Percentiles rank a stretch among this genome's conserved stretches.
These are phyloP conservation scores for Acanthochromis polyacanthus DNA, from an alignment of 2,113 vertebrate species.

Conservation along the genomic window DNA sequence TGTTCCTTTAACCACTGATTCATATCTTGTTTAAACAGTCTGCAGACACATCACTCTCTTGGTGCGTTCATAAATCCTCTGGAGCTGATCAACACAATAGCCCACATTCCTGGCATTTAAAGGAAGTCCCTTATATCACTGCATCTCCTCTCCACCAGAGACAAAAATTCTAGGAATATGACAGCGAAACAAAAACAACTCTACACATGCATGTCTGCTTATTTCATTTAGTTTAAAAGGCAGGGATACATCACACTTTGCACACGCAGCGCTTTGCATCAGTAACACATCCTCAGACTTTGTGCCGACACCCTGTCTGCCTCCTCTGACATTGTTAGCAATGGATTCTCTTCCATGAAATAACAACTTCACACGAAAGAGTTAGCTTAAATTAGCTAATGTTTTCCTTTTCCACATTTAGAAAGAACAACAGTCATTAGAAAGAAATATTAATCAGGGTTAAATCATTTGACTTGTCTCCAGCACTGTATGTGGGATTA, in stretches of 20 bases:
- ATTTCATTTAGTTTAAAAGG: slow-evolving; percentile 57
- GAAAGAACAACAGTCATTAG: slow-evolving; percentile 31
- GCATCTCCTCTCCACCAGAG: slow-evolving; percentile 66
- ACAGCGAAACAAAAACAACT: slow-evolving; percentile 67
- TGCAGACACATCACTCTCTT: slow-evolving; percentile 77
- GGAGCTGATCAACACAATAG: slow-evolving; percentile 87
- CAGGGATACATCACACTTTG: slow-evolving; percentile 40
- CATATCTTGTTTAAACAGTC: slow-evolving; percentile 89
- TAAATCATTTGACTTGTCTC: slow-evolving; percentile 42
- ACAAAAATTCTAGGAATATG: slow-evolving; percentile 70
- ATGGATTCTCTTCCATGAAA: slow-evolving; percentile 33
- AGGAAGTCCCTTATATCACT: slow-evolving; percentile 76
- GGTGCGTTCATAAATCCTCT: slow-evolving; percentile 84
- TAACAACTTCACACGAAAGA: slow-evolving; percentile 21
- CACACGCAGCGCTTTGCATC: slow-evolving; percentile 20
- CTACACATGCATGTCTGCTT: slow-evolving; percentile 42
- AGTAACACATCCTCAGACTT: slow-evolving; percentile 31
- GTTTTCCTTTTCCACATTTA: slow-evolving; percentile 44
- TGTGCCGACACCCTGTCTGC: slow-evolving; percentile 27
- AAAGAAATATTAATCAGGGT: slow-evolving; percentile 40
- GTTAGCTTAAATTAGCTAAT: slow-evolving; percentile 9
- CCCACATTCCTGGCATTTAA: slow-evolving; percentile 81
- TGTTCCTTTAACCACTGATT: slow-evolving; percentile 85
- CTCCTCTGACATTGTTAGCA: slow-evolving; percentile 30
- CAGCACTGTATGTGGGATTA: slow-evolving; percentile 48